phyloP scores from a whole-genome alignment of 2,797 vertebrate species.

The Molothrus ater region DNA sequence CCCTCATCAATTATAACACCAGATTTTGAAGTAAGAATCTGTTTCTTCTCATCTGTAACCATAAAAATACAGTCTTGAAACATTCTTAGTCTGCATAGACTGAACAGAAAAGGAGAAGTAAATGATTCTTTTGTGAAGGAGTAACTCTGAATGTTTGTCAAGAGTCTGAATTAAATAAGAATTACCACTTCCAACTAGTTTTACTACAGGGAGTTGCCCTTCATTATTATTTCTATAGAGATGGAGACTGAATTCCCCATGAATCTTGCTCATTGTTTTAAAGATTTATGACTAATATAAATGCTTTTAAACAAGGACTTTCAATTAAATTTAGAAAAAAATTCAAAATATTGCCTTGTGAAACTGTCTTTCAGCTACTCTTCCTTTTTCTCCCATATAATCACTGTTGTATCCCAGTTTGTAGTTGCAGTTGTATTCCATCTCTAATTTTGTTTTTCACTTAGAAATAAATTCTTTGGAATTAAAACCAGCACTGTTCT shows the following conservation, averaged over 20 bases:
- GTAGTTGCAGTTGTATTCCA: not conserved
- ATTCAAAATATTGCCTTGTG: not conserved
- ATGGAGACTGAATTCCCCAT: not conserved
- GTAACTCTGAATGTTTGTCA: not conserved
- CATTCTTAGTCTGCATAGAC: not conserved
- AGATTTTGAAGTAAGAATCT: not conserved
- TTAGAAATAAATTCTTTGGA: not conserved
- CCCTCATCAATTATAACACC: not conserved
- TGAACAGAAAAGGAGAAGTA: not conserved
- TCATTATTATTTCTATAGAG: not conserved
- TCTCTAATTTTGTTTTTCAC: not conserved
- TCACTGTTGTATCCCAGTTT: not conserved
- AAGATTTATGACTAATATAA: not conserved
- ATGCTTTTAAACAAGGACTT: not conserved
- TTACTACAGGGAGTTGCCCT: not conserved
- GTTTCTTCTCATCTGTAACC: not conserved
- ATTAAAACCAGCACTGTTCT: not conserved
- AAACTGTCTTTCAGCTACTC: not conserved
- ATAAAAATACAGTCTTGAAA: not conserved
- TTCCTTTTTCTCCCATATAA: not conserved
- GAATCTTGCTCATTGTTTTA: not conserved
- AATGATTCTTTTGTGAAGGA: not conserved
- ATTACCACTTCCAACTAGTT: not conserved
- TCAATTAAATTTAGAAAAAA: conserved; percentile 4
- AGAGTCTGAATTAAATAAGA: not conserved